phyloP scores from a whole-genome alignment of 1,140 invertebrate species.

The Drosophila subobscura region DNA sequence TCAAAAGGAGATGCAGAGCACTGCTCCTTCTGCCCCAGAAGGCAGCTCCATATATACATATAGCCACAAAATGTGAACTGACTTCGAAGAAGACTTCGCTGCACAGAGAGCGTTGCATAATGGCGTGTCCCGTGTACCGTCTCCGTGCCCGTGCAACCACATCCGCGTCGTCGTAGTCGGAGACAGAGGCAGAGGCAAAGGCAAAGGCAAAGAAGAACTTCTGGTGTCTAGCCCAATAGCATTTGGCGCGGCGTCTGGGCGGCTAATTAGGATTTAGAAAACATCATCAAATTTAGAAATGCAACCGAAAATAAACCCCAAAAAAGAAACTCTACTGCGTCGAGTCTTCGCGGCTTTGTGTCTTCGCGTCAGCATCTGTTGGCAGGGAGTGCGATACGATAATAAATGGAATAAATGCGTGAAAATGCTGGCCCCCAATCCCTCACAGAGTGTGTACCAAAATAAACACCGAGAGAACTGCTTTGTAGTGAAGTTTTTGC shows the following conservation, averaged over 20 bases:
- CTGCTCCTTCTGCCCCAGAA: constrained; percentile 45
- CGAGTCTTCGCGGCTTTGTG: constrained; percentile 1
- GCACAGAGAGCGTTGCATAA: constrained; percentile 58
- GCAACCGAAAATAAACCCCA: constrained; percentile 61
- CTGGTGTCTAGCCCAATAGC: constrained; percentile 65
- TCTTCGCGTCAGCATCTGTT: constrained; percentile 2
- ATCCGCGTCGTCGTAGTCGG: constrained; percentile 42
- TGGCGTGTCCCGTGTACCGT: constrained; percentile 33
- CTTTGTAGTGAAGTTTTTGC: constrained; percentile 65
- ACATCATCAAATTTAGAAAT: constrained; percentile 79
- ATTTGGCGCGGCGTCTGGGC: constrained; percentile 65
- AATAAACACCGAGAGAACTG: constrained; percentile 44
- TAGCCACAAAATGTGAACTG: constrained; percentile 76
- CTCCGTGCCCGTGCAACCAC: constrained; percentile 1
- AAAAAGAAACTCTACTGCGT: constrained; percentile 34
- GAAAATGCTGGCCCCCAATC: constrained; percentile 62
- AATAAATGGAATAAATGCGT: constrained; percentile 81
- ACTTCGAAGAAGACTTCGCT: constrained; percentile 51
- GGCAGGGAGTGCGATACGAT: constrained; percentile 50
- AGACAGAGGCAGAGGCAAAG: neutral
- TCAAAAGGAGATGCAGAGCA: constrained; percentile 25
- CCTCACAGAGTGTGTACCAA: constrained; percentile 21
- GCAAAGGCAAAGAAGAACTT: neutral
- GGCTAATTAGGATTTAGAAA: constrained; percentile 81
- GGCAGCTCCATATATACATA: constrained; percentile 73